Base-by-base conservation (phyloP, 2,113 vertebrate genomes). In the Paralichthys olivaceus region DNA sequence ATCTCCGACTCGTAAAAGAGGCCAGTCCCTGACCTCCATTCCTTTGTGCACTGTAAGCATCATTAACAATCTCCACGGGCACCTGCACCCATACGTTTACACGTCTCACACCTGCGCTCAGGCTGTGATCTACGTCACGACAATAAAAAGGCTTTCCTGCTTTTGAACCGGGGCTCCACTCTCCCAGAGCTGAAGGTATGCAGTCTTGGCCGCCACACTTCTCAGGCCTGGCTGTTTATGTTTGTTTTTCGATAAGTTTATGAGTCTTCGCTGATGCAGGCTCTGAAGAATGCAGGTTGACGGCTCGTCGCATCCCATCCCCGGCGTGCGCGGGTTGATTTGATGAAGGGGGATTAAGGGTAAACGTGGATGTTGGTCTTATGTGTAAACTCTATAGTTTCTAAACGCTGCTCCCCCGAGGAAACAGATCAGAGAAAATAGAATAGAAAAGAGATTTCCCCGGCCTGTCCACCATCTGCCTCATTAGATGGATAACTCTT, bases 101-200 rank as follows among this genome's bases (percentile, higher is more conserved):
- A 45, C 45, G 45, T 17, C 15, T 75, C 75, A 80, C 87, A 87
- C 87, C 83, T 89, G 75, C 64, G 22, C 73, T 29, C 47, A 45
- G 63, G 65, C 79, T 84, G 72, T 76, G 75, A 80, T 89, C 76
- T 51, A 64, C 68, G 69, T 75, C 79, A 78, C 79, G 57, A 74
- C 77, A 78, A 84, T 80, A 81, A 89, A 87, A 81, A 60, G 22
- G 4, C 75, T 51, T 51, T 79, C 65, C 75, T 72, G 79, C 69
- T 69, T 57, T 73, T 63, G 32, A 81, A 77, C 56, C 15, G 1
- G 29, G 25, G 26, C 61, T 62, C 57, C 57, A 20, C 61, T 71
- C 64, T 69, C 58, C 80, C 59, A 15, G 3, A 37, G 77, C 53
- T 53, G 59, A 28, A 64, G 26, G 54, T 60, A 77, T 84, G 75